These are phyloP conservation scores for Drosophila serrata DNA, from an alignment of 1,140 invertebrate species.

Conservation along the genomic window DNA sequence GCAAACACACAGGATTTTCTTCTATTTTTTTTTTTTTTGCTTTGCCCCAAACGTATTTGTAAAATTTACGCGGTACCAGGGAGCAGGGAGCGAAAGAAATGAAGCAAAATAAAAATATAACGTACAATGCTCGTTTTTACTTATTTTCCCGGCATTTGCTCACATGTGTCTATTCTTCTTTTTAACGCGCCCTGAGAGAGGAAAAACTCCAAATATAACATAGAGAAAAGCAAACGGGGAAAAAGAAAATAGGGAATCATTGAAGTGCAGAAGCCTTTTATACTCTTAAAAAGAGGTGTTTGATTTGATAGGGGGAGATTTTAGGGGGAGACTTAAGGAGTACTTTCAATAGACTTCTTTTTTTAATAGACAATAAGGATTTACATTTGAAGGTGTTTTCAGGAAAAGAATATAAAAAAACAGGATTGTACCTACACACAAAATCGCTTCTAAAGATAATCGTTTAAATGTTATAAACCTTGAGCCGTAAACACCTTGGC, in stretches of 20 bases:
- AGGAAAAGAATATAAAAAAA: neutral
- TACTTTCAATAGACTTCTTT: neutral
- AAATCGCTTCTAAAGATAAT: neutral
- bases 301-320: slow-evolving; percentile 7
- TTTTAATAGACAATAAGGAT: neutral
- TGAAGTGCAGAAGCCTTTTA: slow-evolving; percentile 42
- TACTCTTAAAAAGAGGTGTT: slow-evolving; percentile 34
- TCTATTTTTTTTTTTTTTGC: neutral
- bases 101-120: slow-evolving; percentile 53
- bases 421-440: neutral
- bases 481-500: too few species aligned
- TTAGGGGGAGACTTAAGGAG: neutral
- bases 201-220: slow-evolving; percentile 28
- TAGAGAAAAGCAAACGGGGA: slow-evolving; percentile 27
- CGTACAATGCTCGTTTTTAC: slow-evolving; percentile 57
- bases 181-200: slow-evolving; percentile 46
- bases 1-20: slow-evolving; percentile 4
- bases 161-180: slow-evolving; percentile 67
- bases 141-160: slow-evolving; percentile 54
- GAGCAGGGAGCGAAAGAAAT: slow-evolving; percentile 4
- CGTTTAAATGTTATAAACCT: too few species aligned
- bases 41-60: slow-evolving; percentile 70
- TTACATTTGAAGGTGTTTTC: neutral
- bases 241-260: slow-evolving; percentile 32
- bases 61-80: slow-evolving; percentile 64